Evolutionary conservation across 2,888 invertebrate genomes (phyloP), one percentile per base, ranked within the genome.

Genomic region (Brenthis hecate): DNA sequence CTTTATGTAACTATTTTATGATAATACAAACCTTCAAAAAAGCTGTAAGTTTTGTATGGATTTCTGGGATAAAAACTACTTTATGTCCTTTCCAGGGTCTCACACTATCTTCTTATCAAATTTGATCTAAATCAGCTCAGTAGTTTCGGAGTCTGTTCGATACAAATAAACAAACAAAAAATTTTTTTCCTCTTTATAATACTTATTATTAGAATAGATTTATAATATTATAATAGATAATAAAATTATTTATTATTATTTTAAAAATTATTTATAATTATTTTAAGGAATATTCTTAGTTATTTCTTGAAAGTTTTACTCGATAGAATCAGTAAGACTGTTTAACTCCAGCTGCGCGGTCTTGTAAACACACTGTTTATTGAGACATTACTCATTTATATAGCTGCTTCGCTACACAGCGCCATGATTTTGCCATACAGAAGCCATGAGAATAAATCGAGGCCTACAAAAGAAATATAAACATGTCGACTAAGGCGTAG

Each of bases 371-470:
- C 70, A 76, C 72, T 77, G 78, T 75, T 78, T 79, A 80, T 78
- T 76, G 79, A 77, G 78, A 77, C 78, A 81, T 81, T 77, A 81
- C 73, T 75, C 75, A 74, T 76, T 72, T 75, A 77, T 75, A 79
- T 77, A 80, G 77, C 78, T 65, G 66, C 65, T 65, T 83, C 77
- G 76, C 76, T 76, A 75, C 66, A 50, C 68, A 65, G 61, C 28
- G 68, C 70, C 56, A 60, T 68, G 66, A 68, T 65, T 70, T 62
- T 53, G 32, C 62, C 48, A 19, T 63, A 61, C 55, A 36, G 62
- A 56, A 67, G 56, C 61, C 56, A 67, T 62, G 62, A 19, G 23
- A 67, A 61, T 61, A 62, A 48, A 56, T 36, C 36, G 36, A 67
- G 19, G 60, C 56, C 54, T 50, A 69, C 69, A 66, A 58, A 69